A percentile compares a stretch with the other conserved stretches of the same genome.
Conservation (phyloP, 2,888 invertebrate species). For the Noctua comes region DNA sequence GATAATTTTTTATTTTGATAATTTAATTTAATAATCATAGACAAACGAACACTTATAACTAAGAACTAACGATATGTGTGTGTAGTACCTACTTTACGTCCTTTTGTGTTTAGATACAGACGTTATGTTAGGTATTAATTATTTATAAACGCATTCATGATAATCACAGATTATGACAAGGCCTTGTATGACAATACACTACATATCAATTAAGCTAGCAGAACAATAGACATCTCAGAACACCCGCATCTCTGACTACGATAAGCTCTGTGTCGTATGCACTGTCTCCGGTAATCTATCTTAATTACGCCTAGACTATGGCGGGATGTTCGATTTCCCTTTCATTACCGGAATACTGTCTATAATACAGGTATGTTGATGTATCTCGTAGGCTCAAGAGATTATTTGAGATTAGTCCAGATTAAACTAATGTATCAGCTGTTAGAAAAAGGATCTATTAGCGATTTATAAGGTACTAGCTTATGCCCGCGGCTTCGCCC, state of each 20-base stretch:
- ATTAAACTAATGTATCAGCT: slow-evolving; percentile 2
- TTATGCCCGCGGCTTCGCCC: too few species aligned
- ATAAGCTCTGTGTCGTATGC: slow-evolving; percentile 36
- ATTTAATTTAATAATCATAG: too few species aligned
- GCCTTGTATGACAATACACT: slow-evolving; percentile 9
- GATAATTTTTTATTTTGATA: too few species aligned
- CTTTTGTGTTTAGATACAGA: neutral
- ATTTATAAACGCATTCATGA: neutral
- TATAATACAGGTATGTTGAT: neutral
- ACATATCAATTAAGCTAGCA: slow-evolving; percentile 30
- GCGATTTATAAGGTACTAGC: neutral
- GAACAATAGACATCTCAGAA: slow-evolving; percentile 34
- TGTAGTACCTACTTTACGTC: too few species aligned
- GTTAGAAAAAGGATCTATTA: neutral
- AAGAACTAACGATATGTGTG: too few species aligned
- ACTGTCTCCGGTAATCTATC: slow-evolving; percentile 30
- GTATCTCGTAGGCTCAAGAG: slow-evolving; percentile 8
- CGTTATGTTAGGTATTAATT: neutral
- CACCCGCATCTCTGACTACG: slow-evolving; percentile 29
- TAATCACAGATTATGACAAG: slow-evolving; percentile 6
- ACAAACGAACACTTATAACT: too few species aligned
- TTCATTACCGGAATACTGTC: slow-evolving; percentile 13
- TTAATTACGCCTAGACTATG: slow-evolving; percentile 36
- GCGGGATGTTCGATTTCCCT: slow-evolving; percentile 17
- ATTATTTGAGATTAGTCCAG: slow-evolving; percentile 16